Evolutionary conservation across 2,888 invertebrate species (phyloP).

Genomic region (Oxycera nigricornis): DNA sequence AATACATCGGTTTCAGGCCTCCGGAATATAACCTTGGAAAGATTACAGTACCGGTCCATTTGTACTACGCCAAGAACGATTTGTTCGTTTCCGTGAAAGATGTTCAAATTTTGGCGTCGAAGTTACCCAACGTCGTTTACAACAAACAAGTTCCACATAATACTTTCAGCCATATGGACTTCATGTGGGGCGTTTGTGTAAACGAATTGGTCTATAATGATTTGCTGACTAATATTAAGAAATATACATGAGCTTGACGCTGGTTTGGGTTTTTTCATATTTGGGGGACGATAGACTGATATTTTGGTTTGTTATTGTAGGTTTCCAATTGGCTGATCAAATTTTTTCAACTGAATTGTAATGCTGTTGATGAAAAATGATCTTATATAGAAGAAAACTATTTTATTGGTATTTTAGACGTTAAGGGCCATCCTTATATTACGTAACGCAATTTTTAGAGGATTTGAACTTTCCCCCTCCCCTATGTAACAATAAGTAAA

Average conservation of each 20-base stretch:
- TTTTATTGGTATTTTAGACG: no score
- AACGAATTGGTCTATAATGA: constrained; percentile 52
- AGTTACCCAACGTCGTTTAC: constrained; percentile 37
- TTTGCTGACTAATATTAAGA: constrained; percentile 7
- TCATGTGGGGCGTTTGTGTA: constrained; percentile 69
- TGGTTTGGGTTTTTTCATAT: no score
- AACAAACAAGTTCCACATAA: constrained; percentile 62
- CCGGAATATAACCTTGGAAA: constrained; percentile 65
- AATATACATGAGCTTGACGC: not conserved
- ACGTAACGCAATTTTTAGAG: no score
- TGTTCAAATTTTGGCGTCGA: constrained; percentile 55
- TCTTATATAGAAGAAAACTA: no score
- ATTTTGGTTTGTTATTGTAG: no score
- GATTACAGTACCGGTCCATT: constrained; percentile 66
- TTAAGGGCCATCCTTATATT: no score
- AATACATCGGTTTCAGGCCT: constrained; percentile 64
- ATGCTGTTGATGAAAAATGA: no score
- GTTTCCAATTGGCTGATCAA: no score
- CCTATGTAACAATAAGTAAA: no score
- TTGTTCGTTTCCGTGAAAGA: constrained; percentile 66
- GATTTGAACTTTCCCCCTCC: no score
- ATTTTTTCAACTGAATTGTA: no score
- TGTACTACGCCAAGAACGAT: constrained; percentile 69
- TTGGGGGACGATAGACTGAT: no score
- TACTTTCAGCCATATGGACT: constrained; percentile 68